Evolutionary conservation across 2,888 invertebrate genomes (phyloP), one percentile per base, ranked within the genome.

Genomic region (Rhabditoides inermis): DNA sequence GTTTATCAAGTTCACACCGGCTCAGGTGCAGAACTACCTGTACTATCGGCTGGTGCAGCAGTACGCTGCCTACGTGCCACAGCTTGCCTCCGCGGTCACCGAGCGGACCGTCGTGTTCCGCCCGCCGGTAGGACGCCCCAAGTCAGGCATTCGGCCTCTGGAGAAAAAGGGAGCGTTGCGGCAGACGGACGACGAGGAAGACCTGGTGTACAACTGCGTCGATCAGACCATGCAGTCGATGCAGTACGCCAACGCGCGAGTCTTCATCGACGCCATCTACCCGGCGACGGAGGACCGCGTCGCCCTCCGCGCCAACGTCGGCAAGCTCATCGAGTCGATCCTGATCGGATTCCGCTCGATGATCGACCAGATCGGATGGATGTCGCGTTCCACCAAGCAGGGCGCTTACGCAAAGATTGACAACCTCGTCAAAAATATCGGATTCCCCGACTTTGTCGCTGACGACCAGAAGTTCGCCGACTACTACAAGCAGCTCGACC

Each of bases 301-400:
- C n/a, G 42, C 51, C 30, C 55, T 70, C n/a, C 54, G 66, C 32
- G 51, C 60, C 3, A 55, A 69, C 41, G 69, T 69, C 15, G 1
- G 10, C 18, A n/a, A 18, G 7, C 20, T 39, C 20, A 1, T 20
- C 10, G 40, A 39, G 22, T n/a, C 15, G 15, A 39, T 39, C 2
- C 40, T 39, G 1, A 20, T 39, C 50, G 64, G 68, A 7, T 66
- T 70, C 60, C 63, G 69, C 25, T 63, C 63, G 23, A 71, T 71
- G 70, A 60, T 73, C 39, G 68, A 70, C 45, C 66, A 69, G 44
- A 56, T 73, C 40, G 47, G 56, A 22, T 73, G 73, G 73, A 73
- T 73, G 73, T 51, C 56, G 6, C 20, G 40, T 1, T 54, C 60
- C 26, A 63, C 70, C 1, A 73, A 72, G 53, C 51, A 51, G 30